Percentiles rank a stretch among this genome's conserved stretches.
phyloP scores from a whole-genome alignment of 2,797 vertebrate genomes.

The Cyprinella venusta region DNA sequence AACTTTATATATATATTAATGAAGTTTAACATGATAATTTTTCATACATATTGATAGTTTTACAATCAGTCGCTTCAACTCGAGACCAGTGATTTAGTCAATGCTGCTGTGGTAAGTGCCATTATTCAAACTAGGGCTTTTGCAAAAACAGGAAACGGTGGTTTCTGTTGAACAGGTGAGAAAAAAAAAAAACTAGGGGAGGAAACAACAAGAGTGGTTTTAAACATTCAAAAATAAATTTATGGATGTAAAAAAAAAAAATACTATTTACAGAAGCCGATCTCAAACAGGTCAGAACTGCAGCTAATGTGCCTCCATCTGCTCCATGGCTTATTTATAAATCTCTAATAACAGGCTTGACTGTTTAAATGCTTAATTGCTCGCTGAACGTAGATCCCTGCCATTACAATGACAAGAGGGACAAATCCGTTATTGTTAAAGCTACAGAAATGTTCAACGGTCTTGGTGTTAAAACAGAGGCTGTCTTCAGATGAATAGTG shows the following conservation, averaged over 20 bases:
- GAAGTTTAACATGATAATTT: not conserved
- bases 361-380: constrained; percentile 53
- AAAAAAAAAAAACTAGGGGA: not conserved
- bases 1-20: not conserved
- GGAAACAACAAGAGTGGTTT: not conserved
- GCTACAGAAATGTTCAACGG: constrained; percentile 9
- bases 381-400: constrained; percentile 30
- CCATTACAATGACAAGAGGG: constrained; percentile 53
- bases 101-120: constrained; percentile 1
- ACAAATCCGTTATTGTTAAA: constrained; percentile 36
- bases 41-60: not conserved
- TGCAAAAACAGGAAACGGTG: constrained; percentile 50
- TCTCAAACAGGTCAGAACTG: constrained; percentile 26
- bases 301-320: constrained; percentile 40
- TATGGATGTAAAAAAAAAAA: not conserved
- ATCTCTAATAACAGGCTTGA: constrained; percentile 55
- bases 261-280: not conserved
- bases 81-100: not conserved
- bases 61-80: not conserved
- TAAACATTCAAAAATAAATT: constrained; percentile 3
- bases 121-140: constrained; percentile 4
- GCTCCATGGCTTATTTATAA: constrained; percentile 49
- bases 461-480: not conserved
- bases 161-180: constrained; percentile 1
- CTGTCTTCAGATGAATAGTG: constrained; percentile 10